phyloP scores from a whole-genome alignment of 2,888 invertebrate genomes.

The Hanleya hanleyi region DNA sequence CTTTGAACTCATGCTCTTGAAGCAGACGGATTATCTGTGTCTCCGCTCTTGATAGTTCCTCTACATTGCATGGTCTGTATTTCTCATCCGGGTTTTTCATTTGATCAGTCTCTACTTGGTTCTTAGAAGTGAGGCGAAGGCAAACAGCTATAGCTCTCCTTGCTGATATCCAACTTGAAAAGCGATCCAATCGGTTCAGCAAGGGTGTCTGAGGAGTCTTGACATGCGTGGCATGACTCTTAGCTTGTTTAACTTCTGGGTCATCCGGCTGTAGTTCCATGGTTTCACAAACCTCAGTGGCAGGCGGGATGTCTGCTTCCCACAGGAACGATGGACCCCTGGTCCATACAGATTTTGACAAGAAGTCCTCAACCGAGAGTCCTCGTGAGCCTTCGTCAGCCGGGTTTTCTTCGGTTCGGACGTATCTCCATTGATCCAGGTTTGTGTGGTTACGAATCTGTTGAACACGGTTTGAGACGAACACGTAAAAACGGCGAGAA shows the following conservation, averaged over 20 bases:
- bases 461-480: constrained; percentile 34
- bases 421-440: constrained; percentile 29
- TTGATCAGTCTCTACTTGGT: not conserved
- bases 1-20: not conserved
- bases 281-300: not conserved
- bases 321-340: constrained; percentile 31
- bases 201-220: not conserved
- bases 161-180: not conserved
- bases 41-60: not conserved
- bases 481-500: constrained; percentile 22
- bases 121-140: not conserved
- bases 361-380: constrained; percentile 9
- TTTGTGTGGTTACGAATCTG: constrained; percentile 22
- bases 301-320: not conserved
- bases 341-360: constrained; percentile 17
- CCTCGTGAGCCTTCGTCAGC: constrained; percentile 35
- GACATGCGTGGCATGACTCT: not conserved
- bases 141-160: not conserved
- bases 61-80: not conserved
- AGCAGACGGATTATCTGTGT: not conserved
- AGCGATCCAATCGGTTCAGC: not conserved
- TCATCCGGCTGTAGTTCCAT: constrained; percentile 11
- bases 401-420: constrained; percentile 28
- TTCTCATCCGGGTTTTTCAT: not conserved
- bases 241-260: constrained; percentile 24